These are phyloP conservation scores for Acanthurus lineatus DNA, from an alignment of 2,797 vertebrate genomes.

Conservation along the genomic window DNA sequence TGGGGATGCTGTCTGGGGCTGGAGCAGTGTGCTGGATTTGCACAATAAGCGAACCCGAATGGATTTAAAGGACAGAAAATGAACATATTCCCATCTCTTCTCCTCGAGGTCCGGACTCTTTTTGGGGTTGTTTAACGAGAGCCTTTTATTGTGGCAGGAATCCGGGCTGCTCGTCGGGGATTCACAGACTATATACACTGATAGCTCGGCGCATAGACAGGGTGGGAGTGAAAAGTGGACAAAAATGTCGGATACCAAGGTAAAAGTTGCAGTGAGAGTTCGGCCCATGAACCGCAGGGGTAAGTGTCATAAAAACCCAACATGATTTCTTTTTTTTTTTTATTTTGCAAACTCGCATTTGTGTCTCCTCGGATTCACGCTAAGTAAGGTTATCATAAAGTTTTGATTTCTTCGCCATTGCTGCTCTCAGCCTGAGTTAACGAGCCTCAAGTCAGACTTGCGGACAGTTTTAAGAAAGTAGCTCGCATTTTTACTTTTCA, in stretches of 20 bases:
- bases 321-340: background rate
- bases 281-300: conserved; percentile 98
- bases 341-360: conserved; percentile 18
- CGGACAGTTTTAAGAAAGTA: conserved; percentile 37
- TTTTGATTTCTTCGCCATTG: conserved; percentile 68
- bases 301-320: conserved; percentile 75
- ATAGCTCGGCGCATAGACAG: conserved; percentile 72
- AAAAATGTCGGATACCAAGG: conserved; percentile 98
- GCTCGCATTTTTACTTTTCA: conserved; percentile 25
- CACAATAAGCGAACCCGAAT: conserved; percentile 59
- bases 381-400: conserved; percentile 56
- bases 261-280: conserved; percentile 97
- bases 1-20: conserved; percentile 83
- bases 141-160: conserved; percentile 46
- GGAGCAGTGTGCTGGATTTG: conserved; percentile 71
- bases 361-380: conserved; percentile 33
- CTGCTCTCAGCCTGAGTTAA: conserved; percentile 35
- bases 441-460: conserved; percentile 46
- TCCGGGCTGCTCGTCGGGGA: conserved; percentile 61
- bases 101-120: conserved; percentile 62
- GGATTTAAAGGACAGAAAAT: conserved; percentile 67
- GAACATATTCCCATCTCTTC: conserved; percentile 50
- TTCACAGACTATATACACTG: conserved; percentile 55
- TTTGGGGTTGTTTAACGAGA: conserved; percentile 47
- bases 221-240: conserved; percentile 79